Conservation (phyloP, 2,113 vertebrate species). For the Silurus meridionalis region DNA sequence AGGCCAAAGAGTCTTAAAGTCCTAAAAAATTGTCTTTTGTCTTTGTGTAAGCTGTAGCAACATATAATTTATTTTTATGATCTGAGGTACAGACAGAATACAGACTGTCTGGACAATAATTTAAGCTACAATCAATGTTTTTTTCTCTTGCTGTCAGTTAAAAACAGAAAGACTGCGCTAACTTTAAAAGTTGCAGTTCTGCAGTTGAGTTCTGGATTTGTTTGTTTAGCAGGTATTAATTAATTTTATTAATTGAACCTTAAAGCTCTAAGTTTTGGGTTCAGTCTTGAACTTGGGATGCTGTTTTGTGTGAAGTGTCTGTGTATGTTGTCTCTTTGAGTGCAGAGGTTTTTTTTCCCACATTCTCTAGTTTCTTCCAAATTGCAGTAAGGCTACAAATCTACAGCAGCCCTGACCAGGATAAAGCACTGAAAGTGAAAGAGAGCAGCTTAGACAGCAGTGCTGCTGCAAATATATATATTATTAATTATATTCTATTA, state of each 20-base stretch:
- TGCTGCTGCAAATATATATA: background rate
- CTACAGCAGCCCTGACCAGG: background rate
- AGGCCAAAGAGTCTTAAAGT: no score
- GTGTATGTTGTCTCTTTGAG: background rate
- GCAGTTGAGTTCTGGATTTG: background rate
- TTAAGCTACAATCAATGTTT: background rate
- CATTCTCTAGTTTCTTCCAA: background rate
- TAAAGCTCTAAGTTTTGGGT: background rate
- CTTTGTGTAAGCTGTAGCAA: background rate
- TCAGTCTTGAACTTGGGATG: background rate
- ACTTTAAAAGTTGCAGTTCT: no score
- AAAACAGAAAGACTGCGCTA: background rate
- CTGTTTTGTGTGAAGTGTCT: background rate
- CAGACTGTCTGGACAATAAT: background rate
- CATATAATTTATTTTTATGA: slow-evolving; percentile 5
- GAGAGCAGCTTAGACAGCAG: background rate
- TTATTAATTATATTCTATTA: background rate
- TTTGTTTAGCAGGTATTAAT: background rate
- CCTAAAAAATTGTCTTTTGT: no score
- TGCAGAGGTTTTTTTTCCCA: background rate
- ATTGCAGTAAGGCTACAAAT: background rate
- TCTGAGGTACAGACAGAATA: background rate
- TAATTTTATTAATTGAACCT: background rate
- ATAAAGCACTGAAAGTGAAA: background rate
- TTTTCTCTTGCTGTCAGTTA: background rate